These are phyloP conservation scores for Lepidurus arcticus DNA, from an alignment of 1,140 invertebrate genomes.

Conservation along the genomic window DNA sequence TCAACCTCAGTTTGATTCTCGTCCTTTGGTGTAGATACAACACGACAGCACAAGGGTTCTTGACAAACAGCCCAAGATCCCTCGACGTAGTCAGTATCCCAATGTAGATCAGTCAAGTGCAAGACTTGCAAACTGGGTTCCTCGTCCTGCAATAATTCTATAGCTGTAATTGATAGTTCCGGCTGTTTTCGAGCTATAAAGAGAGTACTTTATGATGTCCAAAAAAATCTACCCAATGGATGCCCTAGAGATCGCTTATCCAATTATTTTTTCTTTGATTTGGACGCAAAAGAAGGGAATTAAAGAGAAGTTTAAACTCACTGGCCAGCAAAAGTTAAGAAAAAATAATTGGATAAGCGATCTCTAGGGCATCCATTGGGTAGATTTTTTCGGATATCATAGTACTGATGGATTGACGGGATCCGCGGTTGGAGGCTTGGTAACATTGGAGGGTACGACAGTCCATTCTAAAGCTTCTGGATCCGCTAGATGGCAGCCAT, in stretches of 20 bases:
- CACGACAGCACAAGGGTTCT: conserved; percentile 71
- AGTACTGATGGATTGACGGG: conserved; percentile 24
- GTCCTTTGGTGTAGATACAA: conserved; percentile 47
- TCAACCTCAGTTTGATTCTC: conserved; percentile 37
- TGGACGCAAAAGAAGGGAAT: too few relatives aligned
- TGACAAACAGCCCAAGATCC: conserved; percentile 61
- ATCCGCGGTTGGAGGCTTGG: conserved; percentile 25
- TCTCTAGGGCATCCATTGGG: too few relatives aligned
- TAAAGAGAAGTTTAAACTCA: too few relatives aligned
- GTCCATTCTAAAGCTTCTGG: conserved; percentile 50
- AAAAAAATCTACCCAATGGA: too few relatives aligned
- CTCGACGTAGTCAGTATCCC: conserved; percentile 64
- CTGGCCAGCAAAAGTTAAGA: too few relatives aligned
- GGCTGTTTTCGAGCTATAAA: not conserved
- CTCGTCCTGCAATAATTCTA: not conserved
- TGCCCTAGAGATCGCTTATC: too few relatives aligned
- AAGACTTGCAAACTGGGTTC: conserved; percentile 51
- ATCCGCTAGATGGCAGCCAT: conserved; percentile 42
- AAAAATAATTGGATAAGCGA: too few relatives aligned
- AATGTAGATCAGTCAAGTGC: conserved; percentile 74
- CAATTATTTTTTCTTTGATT: too few relatives aligned
- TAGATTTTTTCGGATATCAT: too few relatives aligned
- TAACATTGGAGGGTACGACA: conserved; percentile 40
- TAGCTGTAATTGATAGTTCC: too few relatives aligned
- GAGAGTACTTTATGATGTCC: too few relatives aligned